These are phyloP conservation scores for Galerucella nymphaeae DNA, from an alignment of 2,888 invertebrate species.

Conservation along the genomic window DNA sequence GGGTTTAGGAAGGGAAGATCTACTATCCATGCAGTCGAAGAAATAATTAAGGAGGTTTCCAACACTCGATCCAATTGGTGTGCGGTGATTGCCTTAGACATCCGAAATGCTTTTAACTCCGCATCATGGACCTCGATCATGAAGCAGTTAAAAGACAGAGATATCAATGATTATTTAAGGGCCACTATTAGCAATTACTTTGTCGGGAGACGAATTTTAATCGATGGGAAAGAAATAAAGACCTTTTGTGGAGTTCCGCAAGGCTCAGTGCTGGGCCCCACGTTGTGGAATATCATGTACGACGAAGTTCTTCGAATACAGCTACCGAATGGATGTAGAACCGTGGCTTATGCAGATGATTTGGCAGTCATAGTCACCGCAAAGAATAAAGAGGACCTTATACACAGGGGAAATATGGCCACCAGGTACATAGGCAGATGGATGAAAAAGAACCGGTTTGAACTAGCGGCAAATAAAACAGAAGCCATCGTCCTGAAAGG, in stretches of 20 bases:
- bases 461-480: not conserved
- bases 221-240: slow-evolving; percentile 1
- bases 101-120: slow-evolving; percentile 35
- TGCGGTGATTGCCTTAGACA: slow-evolving; percentile 22
- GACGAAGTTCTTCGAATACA: slow-evolving; percentile 4
- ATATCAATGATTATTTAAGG: not conserved
- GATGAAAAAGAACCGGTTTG: not conserved
- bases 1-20: slow-evolving; percentile 24
- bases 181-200: slow-evolving; percentile 2
- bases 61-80: slow-evolving; percentile 16
- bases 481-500: not conserved
- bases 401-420: not conserved
- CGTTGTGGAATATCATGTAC: not conserved
- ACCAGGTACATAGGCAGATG: not conserved
- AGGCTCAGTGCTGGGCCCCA: too few relatives aligned
- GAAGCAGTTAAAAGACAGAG: not conserved
- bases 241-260: not conserved
- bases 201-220: slow-evolving; percentile 2
- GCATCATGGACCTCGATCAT: slow-evolving; percentile 4
- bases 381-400: not conserved
- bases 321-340: slow-evolving; percentile 2
- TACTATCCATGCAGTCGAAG: slow-evolving; percentile 14
- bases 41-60: not conserved
- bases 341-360: not conserved
- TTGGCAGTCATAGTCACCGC: slow-evolving; percentile 4